Evolutionary conservation across 2,888 invertebrate species (phyloP), one percentile per base, ranked within the genome.

Genomic region (Brenthis hecate): DNA sequence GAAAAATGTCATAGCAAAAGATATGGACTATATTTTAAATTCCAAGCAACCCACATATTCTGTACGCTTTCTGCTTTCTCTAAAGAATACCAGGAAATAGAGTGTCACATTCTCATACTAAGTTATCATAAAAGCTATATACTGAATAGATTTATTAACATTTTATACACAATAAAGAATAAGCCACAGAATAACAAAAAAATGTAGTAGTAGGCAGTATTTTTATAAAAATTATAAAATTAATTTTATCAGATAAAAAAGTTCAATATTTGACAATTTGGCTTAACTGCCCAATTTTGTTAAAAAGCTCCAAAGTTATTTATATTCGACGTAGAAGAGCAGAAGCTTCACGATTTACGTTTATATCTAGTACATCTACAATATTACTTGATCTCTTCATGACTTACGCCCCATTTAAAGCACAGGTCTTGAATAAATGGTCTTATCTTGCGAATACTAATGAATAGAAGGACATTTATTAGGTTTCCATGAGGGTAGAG

Each of bases 41-140:
- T 23, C 16, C n/a, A 57, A 50, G 53, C 16, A 62, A 56, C 32
- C 54, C 43, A 63, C 65, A 60, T 64, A 60, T 68, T 58, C 50
- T 36, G 63, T 63, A 63, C 58, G 56, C 57, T 71, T 71, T 55
- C 66, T 65, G 47, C 58, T 64, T 66, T 66, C 55, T 55, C 51
- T 32, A 19, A 47, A 23, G 65, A 43, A 63, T 53, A 57, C 32
- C 36, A 65, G 65, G 68, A 71, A 71, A 68, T 68, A 63, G 60
- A 71, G 65, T 68, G 68, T 71, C 71, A 19, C 6, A 11, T 53
- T 53, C 3, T 13, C 14, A 53, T 19, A 19, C 53, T 53, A n/a
- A 53, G 19, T 19, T 19, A 53, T 19, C 6, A 19, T 13, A 53
- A 8, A 28, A 54, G 54, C 5, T 13, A 28, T 13, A 13, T 28